Conservation (phyloP, 1,140 invertebrate genomes). For the Glomeris maerens region DNA sequence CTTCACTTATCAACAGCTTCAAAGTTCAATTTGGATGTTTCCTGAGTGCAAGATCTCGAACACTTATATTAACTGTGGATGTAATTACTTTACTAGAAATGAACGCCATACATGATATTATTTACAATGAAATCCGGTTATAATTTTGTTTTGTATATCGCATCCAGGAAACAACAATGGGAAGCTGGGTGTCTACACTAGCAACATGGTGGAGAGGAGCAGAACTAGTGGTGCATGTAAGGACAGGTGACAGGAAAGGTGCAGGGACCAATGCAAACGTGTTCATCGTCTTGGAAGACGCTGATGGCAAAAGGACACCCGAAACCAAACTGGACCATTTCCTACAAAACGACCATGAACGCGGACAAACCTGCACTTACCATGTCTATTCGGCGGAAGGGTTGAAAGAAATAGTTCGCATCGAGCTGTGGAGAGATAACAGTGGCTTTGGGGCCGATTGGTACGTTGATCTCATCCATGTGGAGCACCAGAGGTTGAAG, state of each 20-base stretch:
- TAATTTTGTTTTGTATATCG: too few species aligned
- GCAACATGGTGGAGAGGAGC: too few species aligned
- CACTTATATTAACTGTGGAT: too few species aligned
- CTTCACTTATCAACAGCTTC: too few species aligned
- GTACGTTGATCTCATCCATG: conserved; percentile 20
- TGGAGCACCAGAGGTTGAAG: conserved; percentile 14
- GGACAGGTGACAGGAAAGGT: conserved; percentile 30
- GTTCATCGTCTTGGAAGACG: conserved; percentile 26
- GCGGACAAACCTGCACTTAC: conserved; percentile 28
- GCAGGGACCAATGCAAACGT: conserved; percentile 34
- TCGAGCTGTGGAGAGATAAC: conserved; percentile 20
- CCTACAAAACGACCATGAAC: conserved; percentile 32
- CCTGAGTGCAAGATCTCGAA: too few species aligned
- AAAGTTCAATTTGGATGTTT: too few species aligned
- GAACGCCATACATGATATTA: too few species aligned
- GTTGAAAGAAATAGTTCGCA: conserved; percentile 13
- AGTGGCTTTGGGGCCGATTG: conserved; percentile 20
- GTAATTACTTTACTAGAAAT: too few species aligned
- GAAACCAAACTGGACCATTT: conserved; percentile 27
- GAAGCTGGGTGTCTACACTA: too few species aligned
- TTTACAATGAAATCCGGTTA: too few species aligned
- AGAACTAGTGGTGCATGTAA: conserved; percentile 25
- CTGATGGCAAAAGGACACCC: conserved; percentile 21
- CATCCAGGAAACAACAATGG: too few species aligned
- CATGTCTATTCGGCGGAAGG: conserved; percentile 11